These are phyloP conservation scores for Bergia sp. DNA, from an alignment of 92 coral and sea anemone genomes.

Conservation along the genomic window DNA sequence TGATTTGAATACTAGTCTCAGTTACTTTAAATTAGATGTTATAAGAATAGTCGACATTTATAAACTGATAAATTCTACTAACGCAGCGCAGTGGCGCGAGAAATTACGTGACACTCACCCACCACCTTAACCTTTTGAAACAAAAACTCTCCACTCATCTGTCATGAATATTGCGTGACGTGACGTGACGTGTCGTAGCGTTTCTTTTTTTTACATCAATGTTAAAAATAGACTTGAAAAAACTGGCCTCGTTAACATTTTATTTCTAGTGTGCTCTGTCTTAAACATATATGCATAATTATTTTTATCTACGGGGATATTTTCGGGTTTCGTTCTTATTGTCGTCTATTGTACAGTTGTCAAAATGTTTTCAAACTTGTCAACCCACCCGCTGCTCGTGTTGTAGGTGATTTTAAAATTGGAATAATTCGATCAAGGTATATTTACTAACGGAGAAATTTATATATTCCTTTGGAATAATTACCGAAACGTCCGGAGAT, in stretches of 20 bases:
- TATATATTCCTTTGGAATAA: neutral
- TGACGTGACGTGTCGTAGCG: neutral
- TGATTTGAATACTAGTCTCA: too few species aligned
- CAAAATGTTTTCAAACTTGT: neutral
- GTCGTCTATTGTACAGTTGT: neutral
- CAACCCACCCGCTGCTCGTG: slow-evolving; percentile 17
- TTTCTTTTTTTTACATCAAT: neutral
- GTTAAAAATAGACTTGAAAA: neutral
- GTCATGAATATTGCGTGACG: neutral
- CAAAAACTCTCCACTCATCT: neutral
- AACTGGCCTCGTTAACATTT: slow-evolving; percentile 1
- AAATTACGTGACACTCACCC: neutral
- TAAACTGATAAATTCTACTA: too few species aligned
- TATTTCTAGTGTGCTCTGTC: neutral
- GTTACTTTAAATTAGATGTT: neutral
- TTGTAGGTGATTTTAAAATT: neutral
- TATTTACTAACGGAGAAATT: slow-evolving; percentile 18
- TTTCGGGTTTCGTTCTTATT: neutral
- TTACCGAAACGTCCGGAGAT: slow-evolving; percentile 27
- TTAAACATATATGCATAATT: neutral
- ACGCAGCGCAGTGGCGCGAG: neutral
- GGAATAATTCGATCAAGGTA: slow-evolving; percentile 4
- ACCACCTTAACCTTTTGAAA: neutral
- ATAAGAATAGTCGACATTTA: too few species aligned
- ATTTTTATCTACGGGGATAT: neutral